Percentiles rank a stretch among this genome's conserved stretches.
Conservation (phyloP, 2,888 invertebrate species). For the Eupithecia subfuscata region DNA sequence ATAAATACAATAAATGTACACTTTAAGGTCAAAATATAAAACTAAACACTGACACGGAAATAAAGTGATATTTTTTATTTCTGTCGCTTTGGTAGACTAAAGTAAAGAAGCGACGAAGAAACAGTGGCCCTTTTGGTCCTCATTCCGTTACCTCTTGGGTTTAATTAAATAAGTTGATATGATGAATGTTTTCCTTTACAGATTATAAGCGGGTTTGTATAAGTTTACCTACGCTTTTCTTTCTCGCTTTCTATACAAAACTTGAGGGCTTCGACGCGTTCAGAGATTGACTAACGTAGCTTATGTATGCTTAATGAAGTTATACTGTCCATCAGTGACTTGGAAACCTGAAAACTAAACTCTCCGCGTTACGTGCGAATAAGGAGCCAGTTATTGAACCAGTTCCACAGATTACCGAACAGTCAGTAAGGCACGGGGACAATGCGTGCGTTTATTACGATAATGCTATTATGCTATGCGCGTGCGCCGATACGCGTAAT, state of each 20-base stretch:
- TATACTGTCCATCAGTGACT: background rate
- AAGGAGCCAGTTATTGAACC: conserved; percentile 16
- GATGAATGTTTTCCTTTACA: too few relatives aligned
- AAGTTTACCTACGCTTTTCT: background rate
- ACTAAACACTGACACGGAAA: too few relatives aligned
- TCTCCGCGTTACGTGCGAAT: conserved; percentile 3
- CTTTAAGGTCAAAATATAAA: too few relatives aligned
- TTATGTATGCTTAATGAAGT: background rate
- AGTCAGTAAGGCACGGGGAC: conserved; percentile 18
- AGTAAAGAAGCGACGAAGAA: too few relatives aligned
- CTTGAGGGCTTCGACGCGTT: background rate
- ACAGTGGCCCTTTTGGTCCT: too few relatives aligned
- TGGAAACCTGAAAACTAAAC: background rate
- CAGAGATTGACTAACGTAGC: background rate
- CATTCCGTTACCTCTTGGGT: too few relatives aligned
- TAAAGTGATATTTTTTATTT: too few relatives aligned
- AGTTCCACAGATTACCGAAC: conserved; percentile 11
- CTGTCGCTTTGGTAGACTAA: too few relatives aligned
- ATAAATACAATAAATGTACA: too few relatives aligned
- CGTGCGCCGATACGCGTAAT: conserved; percentile 16
- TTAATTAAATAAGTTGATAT: too few relatives aligned
- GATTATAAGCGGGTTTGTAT: background rate
- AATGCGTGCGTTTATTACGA: conserved; percentile 26
- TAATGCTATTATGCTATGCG: conserved; percentile 21
- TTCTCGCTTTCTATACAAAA: background rate